A percentile compares a stretch with the other conserved stretches of the same genome.
Evolutionary conservation across 2,797 vertebrate species (phyloP).

Genomic region (Uromys caudimaculatus): DNA sequence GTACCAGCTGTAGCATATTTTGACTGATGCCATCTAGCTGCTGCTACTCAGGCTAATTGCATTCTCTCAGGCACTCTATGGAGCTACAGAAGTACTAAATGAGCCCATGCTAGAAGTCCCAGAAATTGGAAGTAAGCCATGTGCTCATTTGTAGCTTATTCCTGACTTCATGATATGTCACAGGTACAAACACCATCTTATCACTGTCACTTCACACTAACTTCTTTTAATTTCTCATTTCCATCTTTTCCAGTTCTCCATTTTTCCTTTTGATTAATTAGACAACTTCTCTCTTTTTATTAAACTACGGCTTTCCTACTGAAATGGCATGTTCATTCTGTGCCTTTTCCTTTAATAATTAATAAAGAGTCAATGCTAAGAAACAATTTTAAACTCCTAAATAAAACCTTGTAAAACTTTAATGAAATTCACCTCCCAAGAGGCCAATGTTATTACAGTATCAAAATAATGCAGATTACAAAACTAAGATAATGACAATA

Average conservation of each 20-base stretch:
- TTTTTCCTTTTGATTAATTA: neutral
- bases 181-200: neutral
- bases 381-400: constrained; percentile 37
- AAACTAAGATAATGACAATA: constrained; percentile 16
- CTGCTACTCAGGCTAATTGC: neutral
- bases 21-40: neutral
- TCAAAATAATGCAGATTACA: constrained; percentile 52
- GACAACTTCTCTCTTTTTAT: neutral
- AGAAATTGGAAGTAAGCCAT: neutral
- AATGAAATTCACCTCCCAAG: constrained; percentile 54
- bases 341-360: constrained; percentile 53
- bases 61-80: neutral
- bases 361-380: neutral
- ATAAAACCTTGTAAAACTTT: constrained; percentile 57
- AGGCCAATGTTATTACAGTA: constrained; percentile 57
- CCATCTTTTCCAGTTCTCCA: neutral
- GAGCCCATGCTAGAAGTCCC: neutral
- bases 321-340: neutral
- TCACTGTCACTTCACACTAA: neutral
- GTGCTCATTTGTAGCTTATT: neutral
- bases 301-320: neutral
- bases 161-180: neutral
- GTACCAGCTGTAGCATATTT: neutral
- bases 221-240: neutral
- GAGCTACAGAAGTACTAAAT: neutral